Base-by-base conservation (phyloP, 2,888 invertebrate genomes). In the Girardia tigrina region DNA sequence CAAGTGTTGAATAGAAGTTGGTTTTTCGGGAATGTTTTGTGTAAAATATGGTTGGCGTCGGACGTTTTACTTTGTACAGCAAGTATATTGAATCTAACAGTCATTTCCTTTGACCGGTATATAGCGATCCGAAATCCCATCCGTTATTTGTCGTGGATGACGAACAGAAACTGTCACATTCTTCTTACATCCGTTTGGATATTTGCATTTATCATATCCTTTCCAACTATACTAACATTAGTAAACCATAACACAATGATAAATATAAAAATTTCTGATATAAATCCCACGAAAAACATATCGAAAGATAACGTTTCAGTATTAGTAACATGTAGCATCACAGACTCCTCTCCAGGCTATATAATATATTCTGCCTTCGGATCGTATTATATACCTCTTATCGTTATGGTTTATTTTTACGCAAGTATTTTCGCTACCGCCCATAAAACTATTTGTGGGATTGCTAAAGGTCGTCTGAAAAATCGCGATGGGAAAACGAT, bases 361-460 rank as follows among this genome's bases (percentile, higher is more conserved):
- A 93, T 95, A 76, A 90, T 97, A 75, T 94, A 94, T 86, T 94
- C 94, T 1, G 94, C 95, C 0, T 88, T 95, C 27, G 95, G 95
- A n/a, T 94, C 94, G 78, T 95, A 95, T 88, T 95, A 92, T 86
- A 90, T 94, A 29, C 95, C 95, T 56, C 94, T 94, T 92, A 89
- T 93, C 81, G 92, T 95, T 79, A 95, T 95, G 92, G 87, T 94
- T 81, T 94, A 94, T 88, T 94, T 95, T 87, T 95, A 95, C 85
- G 93, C 93, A 90, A 88, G 92, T 80, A 95, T 95, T 80, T 95
- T 94, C 86, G 88, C 90, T 79, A 93, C 94, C 1, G 97, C 95
- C 0, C 82, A 78, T 78, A 82, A 79, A 79, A 84, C 81, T 78
- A 84, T 81, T 73, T 81, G 78, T 77, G 84, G 81, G 0, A 73